phyloP scores from a whole-genome alignment of 2,888 invertebrate species.

The Argyra leucocephala region DNA sequence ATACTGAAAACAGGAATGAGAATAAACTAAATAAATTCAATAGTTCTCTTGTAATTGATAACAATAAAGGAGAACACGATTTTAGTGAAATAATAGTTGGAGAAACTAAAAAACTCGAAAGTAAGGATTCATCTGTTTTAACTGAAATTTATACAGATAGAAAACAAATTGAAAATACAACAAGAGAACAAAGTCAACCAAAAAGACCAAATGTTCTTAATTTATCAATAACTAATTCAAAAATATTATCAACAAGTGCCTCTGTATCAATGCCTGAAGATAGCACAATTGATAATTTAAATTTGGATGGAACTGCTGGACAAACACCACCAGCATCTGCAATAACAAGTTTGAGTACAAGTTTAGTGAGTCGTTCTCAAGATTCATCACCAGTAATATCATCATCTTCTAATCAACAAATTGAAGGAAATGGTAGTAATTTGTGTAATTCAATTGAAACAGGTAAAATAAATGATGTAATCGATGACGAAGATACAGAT shows the following conservation, averaged over 20 bases:
- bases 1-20: not conserved
- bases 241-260: not conserved
- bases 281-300: constrained; percentile 21
- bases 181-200: constrained; percentile 24
- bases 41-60: constrained; percentile 5
- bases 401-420: not conserved
- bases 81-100: not conserved
- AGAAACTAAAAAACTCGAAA: not conserved
- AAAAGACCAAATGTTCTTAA: constrained; percentile 40
- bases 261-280: not conserved
- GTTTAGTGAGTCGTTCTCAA: constrained; percentile 22
- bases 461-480: constrained; percentile 7
- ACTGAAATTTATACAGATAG: constrained; percentile 21
- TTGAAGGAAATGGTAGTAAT: not conserved
- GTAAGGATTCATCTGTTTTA: not conserved
- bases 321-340: constrained; percentile 34
- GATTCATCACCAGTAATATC: constrained; percentile 24
- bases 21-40: not conserved
- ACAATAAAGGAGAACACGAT: constrained; percentile 9
- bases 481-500: constrained; percentile 7
- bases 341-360: not conserved
- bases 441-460: not conserved
- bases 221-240: constrained; percentile 26
- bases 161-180: not conserved
- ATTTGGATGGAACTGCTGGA: constrained; percentile 33